These are phyloP conservation scores for Tragelaphus scriptus DNA, from an alignment of 2,113 vertebrate species.

Conservation along the genomic window DNA sequence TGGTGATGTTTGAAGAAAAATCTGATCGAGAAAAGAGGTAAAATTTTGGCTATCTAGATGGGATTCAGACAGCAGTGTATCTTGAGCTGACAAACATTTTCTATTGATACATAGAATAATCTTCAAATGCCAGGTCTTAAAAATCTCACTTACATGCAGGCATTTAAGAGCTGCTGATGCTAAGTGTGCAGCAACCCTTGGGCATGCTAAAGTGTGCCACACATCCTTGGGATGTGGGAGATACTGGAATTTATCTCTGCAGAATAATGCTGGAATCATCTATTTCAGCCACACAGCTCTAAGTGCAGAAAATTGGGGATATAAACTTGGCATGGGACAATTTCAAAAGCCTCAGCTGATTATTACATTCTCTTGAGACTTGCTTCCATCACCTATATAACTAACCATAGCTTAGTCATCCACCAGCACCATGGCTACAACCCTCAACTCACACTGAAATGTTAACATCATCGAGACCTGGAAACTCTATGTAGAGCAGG, in stretches of 20 bases:
- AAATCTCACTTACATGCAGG: neutral
- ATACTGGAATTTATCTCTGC: neutral
- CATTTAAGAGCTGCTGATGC: neutral
- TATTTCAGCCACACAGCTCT: neutral
- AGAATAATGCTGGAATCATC: neutral
- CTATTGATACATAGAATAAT: neutral
- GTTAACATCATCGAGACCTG: neutral
- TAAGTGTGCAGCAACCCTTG: neutral
- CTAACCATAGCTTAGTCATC: neutral
- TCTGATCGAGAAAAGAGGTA: neutral
- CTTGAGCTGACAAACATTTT: neutral
- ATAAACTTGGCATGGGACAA: neutral
- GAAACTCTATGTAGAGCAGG: neutral
- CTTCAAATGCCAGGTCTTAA: constrained; percentile 1
- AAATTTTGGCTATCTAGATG: neutral
- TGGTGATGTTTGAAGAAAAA: neutral
- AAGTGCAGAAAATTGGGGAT: neutral
- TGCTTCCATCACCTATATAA: neutral
- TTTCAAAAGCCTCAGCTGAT: neutral
- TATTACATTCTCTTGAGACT: neutral
- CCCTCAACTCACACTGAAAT: neutral
- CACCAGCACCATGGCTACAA: neutral
- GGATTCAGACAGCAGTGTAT: neutral
- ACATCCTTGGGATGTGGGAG: neutral
- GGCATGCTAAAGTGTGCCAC: neutral